phyloP scores from a whole-genome alignment of 2,888 invertebrate genomes.

The Archaeoteleia sp. region DNA sequence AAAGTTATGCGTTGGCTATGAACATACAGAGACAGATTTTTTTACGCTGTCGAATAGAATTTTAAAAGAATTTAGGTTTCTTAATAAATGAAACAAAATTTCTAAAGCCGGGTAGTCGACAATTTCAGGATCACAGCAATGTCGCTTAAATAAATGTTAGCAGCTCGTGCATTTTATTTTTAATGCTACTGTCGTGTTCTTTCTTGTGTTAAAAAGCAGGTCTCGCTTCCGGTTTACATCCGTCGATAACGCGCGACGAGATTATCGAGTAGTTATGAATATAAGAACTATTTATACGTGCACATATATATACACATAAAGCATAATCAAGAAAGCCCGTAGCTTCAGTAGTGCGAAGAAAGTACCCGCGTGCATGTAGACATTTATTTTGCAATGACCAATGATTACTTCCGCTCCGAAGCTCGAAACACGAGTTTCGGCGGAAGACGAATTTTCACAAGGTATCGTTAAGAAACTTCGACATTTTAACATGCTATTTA shows the following conservation, averaged over 20 bases:
- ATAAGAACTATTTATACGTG: slow-evolving; percentile 34
- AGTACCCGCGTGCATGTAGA: slow-evolving; percentile 34
- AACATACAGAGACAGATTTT: too few species aligned
- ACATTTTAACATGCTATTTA: slow-evolving; percentile 16
- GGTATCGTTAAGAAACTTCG: slow-evolving; percentile 20
- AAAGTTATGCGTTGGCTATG: too few species aligned
- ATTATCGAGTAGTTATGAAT: slow-evolving; percentile 32
- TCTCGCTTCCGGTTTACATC: slow-evolving; percentile 1
- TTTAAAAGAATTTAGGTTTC: too few species aligned
- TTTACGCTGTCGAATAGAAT: too few species aligned
- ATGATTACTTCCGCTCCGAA: slow-evolving; percentile 15
- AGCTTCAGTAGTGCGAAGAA: slow-evolving; percentile 27
- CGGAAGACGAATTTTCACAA: slow-evolving; percentile 20
- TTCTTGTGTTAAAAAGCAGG: slow-evolving; percentile 1
- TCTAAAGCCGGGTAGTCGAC: too few species aligned
- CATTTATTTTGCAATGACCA: slow-evolving; percentile 29
- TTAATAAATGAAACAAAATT: too few species aligned
- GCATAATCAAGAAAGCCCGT: slow-evolving; percentile 29
- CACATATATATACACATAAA: slow-evolving; percentile 17
- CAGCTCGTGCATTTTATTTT: slow-evolving; percentile 14
- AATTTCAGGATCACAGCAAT: too few species aligned
- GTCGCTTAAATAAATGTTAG: neutral
- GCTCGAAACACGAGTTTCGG: slow-evolving; percentile 3
- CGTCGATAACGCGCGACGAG: slow-evolving; percentile 7
- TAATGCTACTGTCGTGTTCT: slow-evolving; percentile 22